A percentile compares a stretch with the other conserved stretches of the same genome.
Conservation (phyloP, 2,888 invertebrate species). For the Heliconius charithonia region DNA sequence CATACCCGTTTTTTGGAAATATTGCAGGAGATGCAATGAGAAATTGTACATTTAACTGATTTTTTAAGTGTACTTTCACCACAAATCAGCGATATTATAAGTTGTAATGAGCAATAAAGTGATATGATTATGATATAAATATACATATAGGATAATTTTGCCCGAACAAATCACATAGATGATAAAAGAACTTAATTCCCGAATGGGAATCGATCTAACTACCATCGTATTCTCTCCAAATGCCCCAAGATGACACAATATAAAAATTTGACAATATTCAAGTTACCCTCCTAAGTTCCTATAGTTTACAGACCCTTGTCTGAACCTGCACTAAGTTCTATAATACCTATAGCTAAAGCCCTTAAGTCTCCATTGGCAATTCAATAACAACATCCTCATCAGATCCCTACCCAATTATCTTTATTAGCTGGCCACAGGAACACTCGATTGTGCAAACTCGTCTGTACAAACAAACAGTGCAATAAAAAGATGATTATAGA, state of each 20-base stretch:
- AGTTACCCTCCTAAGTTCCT: neutral
- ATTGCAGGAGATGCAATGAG: too few relatives aligned
- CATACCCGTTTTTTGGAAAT: too few relatives aligned
- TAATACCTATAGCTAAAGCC: neutral
- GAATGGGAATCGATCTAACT: neutral
- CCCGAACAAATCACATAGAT: too few relatives aligned
- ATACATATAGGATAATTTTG: too few relatives aligned
- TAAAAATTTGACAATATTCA: neutral
- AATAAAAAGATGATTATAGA: constrained; percentile 18
- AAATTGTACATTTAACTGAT: too few relatives aligned
- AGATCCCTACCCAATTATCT: constrained; percentile 26
- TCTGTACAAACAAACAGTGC: constrained; percentile 17
- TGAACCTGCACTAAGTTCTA: neutral
- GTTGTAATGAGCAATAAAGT: too few relatives aligned
- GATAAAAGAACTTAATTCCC: neutral
- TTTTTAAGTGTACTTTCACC: too few relatives aligned
- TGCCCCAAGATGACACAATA: neutral
- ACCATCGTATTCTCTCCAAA: neutral
- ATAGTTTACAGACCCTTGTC: neutral
- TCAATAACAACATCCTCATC: constrained; percentile 29
- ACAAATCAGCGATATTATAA: too few relatives aligned
- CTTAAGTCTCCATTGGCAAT: constrained; percentile 13
- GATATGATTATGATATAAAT: too few relatives aligned
- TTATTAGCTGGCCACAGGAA: constrained; percentile 26
- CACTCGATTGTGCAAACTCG: constrained; percentile 13